Percentiles rank a stretch among this genome's conserved stretches.
Conservation (phyloP, 2,113 vertebrate species). For the Menura novaehollandiae region DNA sequence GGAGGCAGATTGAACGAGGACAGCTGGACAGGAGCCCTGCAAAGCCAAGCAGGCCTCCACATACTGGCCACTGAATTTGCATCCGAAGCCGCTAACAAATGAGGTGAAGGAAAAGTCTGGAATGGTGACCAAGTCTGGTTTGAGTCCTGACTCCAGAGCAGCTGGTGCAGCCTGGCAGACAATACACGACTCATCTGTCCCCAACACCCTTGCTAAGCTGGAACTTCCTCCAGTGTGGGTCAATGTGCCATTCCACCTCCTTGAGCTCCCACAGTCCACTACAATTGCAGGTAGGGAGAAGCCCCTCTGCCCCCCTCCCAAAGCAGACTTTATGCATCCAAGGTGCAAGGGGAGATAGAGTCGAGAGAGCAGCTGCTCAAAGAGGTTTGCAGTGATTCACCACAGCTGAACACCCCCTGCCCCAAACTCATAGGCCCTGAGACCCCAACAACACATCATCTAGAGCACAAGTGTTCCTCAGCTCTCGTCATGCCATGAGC, state of each 20-base stretch:
- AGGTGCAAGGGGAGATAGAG: rapidly evolving
- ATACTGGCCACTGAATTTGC: background rate
- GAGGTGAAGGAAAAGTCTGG: constrained; percentile 37
- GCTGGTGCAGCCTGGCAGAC: background rate
- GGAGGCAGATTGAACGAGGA: background rate
- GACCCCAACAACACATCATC: background rate
- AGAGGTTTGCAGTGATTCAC: background rate
- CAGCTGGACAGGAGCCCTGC: background rate
- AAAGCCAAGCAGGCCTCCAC: background rate
- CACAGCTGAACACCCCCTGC: background rate
- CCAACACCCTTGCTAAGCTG: background rate
- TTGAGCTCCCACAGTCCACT: background rate
- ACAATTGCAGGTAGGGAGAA: background rate
- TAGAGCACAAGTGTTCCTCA: background rate
- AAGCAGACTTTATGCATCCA: background rate
- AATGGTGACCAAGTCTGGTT: background rate
- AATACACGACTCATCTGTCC: background rate
- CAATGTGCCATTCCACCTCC: background rate
- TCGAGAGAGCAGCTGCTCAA: background rate
- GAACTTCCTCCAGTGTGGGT: background rate
- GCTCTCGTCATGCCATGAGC: background rate
- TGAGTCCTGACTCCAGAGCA: constrained; percentile 1
- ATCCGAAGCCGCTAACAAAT: background rate
- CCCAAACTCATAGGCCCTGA: background rate
- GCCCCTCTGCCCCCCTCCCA: background rate